phyloP scores from a whole-genome alignment of 2,113 vertebrate species.

The Capricornis sumatraensis region DNA sequence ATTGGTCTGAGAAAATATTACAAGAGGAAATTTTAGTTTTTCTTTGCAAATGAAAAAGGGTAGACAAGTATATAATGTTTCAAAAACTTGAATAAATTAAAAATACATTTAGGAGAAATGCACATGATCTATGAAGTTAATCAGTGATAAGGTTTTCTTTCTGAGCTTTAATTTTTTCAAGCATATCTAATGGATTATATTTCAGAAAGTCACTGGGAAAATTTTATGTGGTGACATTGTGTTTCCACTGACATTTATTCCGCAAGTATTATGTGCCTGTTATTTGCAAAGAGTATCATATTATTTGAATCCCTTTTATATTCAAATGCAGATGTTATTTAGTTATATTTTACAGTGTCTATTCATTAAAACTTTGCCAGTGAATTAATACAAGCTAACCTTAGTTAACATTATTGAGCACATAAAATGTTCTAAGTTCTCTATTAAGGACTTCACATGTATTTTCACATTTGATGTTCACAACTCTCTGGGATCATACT shows the following conservation, averaged over 20 bases:
- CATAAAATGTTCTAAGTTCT: neutral
- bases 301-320: neutral
- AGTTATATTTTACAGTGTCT: neutral
- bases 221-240: neutral
- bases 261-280: neutral
- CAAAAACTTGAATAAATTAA: neutral
- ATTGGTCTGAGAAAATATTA: neutral
- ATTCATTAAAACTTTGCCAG: neutral
- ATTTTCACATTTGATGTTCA: neutral
- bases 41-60: neutral
- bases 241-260: neutral
- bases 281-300: neutral
- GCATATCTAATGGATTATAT: neutral
- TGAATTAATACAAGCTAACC: neutral
- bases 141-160: neutral
- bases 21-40: neutral
- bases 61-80: neutral
- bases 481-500: neutral
- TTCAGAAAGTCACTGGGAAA: neutral
- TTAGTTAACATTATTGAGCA: neutral
- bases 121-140: neutral
- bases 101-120: neutral
- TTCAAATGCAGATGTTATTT: neutral
- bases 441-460: neutral
- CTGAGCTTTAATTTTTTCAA: neutral